Conservation (phyloP, 2,888 invertebrate genomes). For the Cosmopolites sordidus region DNA sequence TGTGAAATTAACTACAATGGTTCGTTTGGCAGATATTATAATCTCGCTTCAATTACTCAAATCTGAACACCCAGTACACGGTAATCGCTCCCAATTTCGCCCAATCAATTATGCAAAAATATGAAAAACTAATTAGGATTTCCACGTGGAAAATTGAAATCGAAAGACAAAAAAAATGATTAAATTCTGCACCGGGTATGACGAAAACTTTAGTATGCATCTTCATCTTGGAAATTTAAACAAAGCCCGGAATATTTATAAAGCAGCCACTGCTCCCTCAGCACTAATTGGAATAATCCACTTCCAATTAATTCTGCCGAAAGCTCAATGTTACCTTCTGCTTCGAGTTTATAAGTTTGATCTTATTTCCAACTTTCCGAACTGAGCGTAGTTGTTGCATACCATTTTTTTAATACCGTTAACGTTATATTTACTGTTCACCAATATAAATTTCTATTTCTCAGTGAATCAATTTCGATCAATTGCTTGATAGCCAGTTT, state of each 20-base stretch:
- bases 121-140: constrained; percentile 9
- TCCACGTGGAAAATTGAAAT: constrained; percentile 13
- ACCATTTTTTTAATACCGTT: background rate
- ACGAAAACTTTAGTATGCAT: constrained; percentile 26
- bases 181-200: constrained; percentile 17
- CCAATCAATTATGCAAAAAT: constrained; percentile 10
- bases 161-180: constrained; percentile 15
- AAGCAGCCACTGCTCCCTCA: constrained; percentile 40
- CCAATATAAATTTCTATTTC: too few relatives aligned
- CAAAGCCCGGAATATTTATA: constrained; percentile 44
- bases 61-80: too few relatives aligned
- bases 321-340: constrained; percentile 44
- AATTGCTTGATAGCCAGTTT: too few relatives aligned
- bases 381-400: background rate
- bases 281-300: constrained; percentile 49
- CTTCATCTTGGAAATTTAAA: constrained; percentile 40
- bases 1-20: too few relatives aligned
- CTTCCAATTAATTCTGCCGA: constrained; percentile 46
- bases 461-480: too few relatives aligned
- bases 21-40: too few relatives aligned
- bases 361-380: constrained; percentile 18
- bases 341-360: constrained; percentile 32
- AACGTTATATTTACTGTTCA: background rate
- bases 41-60: too few relatives aligned
- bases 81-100: too few relatives aligned